A percentile compares a stretch with the other conserved stretches of the same genome.
Evolutionary conservation across 2,113 vertebrate genomes (phyloP).

Genomic region (Guaruba guarouba): DNA sequence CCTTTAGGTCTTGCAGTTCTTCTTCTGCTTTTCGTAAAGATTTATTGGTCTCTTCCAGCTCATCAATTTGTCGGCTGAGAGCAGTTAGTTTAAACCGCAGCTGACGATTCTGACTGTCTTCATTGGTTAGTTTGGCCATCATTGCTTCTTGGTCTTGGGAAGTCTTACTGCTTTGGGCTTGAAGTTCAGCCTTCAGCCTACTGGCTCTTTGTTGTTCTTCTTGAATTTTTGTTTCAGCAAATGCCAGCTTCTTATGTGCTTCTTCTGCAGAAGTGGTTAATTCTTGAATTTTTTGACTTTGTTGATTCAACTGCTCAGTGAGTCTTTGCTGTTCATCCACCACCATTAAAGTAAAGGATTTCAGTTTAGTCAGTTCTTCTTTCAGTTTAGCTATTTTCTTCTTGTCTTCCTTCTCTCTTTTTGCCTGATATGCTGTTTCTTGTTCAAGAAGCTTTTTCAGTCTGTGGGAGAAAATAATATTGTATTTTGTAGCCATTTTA

Average conservation of each 20-base stretch:
- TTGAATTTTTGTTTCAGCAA: slow-evolving; percentile 79
- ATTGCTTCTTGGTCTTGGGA: slow-evolving; percentile 87
- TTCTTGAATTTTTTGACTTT: slow-evolving; percentile 85
- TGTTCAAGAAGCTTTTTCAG: slow-evolving; percentile 91
- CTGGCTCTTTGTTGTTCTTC: slow-evolving; percentile 85
- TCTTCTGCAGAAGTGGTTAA: slow-evolving; percentile 78
- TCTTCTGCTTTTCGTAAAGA: slow-evolving; percentile 90
- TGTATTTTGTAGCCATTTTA: slow-evolving; percentile 39
- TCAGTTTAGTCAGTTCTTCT: slow-evolving; percentile 92
- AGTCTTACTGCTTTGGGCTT: slow-evolving; percentile 74
- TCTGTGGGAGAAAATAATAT: slow-evolving; percentile 75
- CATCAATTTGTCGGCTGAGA: slow-evolving; percentile 90
- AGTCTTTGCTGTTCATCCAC: slow-evolving; percentile 95
- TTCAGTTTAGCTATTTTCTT: slow-evolving; percentile 83
- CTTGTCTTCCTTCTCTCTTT: slow-evolving; percentile 86
- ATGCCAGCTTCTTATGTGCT: slow-evolving; percentile 83
- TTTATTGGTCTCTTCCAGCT: slow-evolving; percentile 94
- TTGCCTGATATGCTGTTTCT: slow-evolving; percentile 83
- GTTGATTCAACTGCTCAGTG: slow-evolving; percentile 83
- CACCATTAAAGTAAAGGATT: slow-evolving; percentile 94
- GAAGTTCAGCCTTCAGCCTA: slow-evolving; percentile 84
- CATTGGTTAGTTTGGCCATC: slow-evolving; percentile 91
- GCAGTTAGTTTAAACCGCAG: slow-evolving; percentile 88
- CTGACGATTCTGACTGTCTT: slow-evolving; percentile 91
- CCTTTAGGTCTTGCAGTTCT: slow-evolving; percentile 90